phyloP scores from a whole-genome alignment of 2,113 vertebrate genomes.

The Larimichthys crocea region DNA sequence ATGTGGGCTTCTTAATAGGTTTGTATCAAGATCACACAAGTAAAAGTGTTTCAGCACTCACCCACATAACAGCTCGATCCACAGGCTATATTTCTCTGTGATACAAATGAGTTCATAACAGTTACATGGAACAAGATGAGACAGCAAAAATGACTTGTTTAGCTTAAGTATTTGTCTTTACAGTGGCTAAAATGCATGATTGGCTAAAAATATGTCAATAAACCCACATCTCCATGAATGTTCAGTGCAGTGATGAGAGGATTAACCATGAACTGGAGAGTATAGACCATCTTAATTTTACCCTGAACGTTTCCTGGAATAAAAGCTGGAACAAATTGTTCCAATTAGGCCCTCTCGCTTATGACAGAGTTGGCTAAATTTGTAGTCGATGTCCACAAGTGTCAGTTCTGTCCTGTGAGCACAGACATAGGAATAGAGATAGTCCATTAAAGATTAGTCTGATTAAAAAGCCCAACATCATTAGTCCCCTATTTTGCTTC shows the following conservation, averaged over 20 bases:
- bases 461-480: slow-evolving; percentile 50
- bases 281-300: slow-evolving; percentile 11
- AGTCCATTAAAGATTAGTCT: slow-evolving; percentile 47
- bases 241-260: slow-evolving; percentile 28
- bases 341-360: slow-evolving; percentile 51
- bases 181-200: neutral
- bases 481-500: slow-evolving; percentile 54
- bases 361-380: slow-evolving; percentile 42
- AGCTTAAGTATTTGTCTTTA: neutral
- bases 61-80: slow-evolving; percentile 14
- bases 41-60: slow-evolving; percentile 33
- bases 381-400: slow-evolving; percentile 45
- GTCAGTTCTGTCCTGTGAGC: slow-evolving; percentile 36
- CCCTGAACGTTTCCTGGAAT: slow-evolving; percentile 36
- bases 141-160: neutral
- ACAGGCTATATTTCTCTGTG: slow-evolving; percentile 20
- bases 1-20: slow-evolving; percentile 40
- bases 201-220: slow-evolving; percentile 27
- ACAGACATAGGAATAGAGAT: slow-evolving; percentile 25
- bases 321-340: slow-evolving; percentile 63
- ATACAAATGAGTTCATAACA: slow-evolving; percentile 23
- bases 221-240: slow-evolving; percentile 19
- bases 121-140: slow-evolving; percentile 6
- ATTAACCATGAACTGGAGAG: slow-evolving; percentile 17
- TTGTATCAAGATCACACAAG: slow-evolving; percentile 21